These are phyloP conservation scores for Corticium candelabrum DNA, from an alignment of 37 sponge, comb jelly and placozoan genomes.

Conservation along the genomic window DNA sequence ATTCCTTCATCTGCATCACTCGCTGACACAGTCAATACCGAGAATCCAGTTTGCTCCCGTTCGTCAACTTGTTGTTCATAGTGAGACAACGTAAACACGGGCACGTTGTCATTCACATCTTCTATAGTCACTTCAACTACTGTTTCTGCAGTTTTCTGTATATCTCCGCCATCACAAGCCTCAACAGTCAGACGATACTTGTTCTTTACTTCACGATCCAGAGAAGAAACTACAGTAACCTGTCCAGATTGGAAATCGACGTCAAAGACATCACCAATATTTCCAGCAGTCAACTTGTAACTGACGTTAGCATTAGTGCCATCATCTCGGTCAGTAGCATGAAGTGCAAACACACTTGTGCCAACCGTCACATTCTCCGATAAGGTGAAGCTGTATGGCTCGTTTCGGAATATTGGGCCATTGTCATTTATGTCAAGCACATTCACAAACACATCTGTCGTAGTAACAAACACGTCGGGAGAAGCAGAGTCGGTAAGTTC, in stretches of 20 bases:
- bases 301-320: neutral
- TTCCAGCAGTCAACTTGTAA: neutral
- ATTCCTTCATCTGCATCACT: neutral
- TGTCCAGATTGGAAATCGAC: neutral
- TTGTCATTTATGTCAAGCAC: neutral
- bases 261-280: neutral
- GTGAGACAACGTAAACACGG: neutral
- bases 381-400: neutral
- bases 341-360: neutral
- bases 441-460: neutral
- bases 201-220: neutral
- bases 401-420: neutral
- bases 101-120: neutral
- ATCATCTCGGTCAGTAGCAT: neutral
- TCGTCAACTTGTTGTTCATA: neutral
- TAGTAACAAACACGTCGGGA: neutral
- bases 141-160: neutral
- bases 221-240: neutral
- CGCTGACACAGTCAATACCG: neutral
- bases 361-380: neutral
- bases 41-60: neutral
- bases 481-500: neutral
- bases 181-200: neutral
- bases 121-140: neutral
- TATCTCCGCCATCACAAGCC: neutral